Evolutionary conservation across 2,113 vertebrate species (phyloP).

Genomic region (Cryptoleucopteryx plumbea): DNA sequence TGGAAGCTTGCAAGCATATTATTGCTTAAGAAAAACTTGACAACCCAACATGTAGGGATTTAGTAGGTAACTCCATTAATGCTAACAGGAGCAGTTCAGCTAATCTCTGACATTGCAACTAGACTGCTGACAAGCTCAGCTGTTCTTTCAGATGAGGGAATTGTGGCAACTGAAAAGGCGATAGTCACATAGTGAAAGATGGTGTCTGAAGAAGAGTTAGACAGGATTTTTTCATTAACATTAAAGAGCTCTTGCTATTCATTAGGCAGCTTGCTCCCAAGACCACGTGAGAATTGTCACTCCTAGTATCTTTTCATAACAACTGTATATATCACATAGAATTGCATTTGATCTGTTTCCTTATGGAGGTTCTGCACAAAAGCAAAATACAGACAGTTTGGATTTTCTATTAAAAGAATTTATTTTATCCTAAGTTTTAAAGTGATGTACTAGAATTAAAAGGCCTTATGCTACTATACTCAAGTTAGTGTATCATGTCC

Average conservation of each 20-base stretch:
- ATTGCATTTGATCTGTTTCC: not conserved
- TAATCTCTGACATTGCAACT: slow-evolving; percentile 9
- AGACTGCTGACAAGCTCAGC: slow-evolving; percentile 23
- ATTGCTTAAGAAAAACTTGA: not conserved
- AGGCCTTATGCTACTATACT: not conserved
- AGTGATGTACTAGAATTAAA: not conserved
- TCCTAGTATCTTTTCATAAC: not conserved
- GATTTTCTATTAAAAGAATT: not conserved
- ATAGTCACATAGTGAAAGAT: not conserved
- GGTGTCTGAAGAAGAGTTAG: not conserved
- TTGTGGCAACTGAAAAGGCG: not conserved
- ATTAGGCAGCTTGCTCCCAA: not conserved
- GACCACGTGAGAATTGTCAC: not conserved
- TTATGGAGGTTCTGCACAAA: not conserved
- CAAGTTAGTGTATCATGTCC: accelerated
- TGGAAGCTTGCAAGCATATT: not conserved
- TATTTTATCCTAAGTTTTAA: not conserved
- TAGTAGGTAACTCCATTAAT: not conserved
- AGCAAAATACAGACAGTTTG: not conserved
- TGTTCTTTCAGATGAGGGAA: not conserved
- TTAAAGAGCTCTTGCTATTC: not conserved
- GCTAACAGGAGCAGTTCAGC: slow-evolving; percentile 14
- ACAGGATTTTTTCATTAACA: slow-evolving; percentile 27
- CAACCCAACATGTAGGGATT: not conserved
- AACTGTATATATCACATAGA: not conserved